Percentiles rank a stretch among this genome's conserved stretches.
Conservation (phyloP, 2,888 invertebrate species). For the Scrobipalpa atriplicella region DNA sequence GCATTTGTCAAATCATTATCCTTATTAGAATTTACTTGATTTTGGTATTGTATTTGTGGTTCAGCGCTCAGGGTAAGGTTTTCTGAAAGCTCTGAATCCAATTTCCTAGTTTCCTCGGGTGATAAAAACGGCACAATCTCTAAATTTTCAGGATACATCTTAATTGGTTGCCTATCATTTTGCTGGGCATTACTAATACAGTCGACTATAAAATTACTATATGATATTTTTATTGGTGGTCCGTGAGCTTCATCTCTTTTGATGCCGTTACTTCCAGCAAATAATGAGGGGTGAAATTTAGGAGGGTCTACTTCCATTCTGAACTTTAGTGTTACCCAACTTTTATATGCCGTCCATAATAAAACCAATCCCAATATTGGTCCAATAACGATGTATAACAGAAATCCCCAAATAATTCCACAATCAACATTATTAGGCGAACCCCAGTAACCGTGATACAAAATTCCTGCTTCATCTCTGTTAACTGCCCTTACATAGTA, state of each 20-base stretch:
- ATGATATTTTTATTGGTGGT: too few relatives aligned
- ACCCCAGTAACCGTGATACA: background rate
- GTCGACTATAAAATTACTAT: background rate
- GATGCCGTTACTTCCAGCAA: background rate
- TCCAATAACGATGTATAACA: background rate
- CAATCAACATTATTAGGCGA: background rate
- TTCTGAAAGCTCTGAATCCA: background rate
- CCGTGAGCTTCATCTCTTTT: background rate
- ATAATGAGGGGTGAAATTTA: background rate
- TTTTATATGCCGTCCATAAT: background rate
- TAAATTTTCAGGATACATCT: background rate
- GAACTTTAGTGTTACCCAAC: background rate
- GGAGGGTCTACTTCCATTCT: background rate
- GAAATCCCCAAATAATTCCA: background rate
- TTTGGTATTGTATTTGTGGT: background rate
- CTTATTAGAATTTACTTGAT: background rate
- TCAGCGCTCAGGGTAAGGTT: background rate
- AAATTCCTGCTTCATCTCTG: background rate
- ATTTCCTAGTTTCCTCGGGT: background rate
- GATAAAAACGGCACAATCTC: background rate
- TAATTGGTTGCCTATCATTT: background rate
- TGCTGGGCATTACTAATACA: background rate
- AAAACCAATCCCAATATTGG: background rate
- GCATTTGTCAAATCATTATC: background rate
- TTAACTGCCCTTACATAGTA: conserved; percentile 41